phyloP scores from a whole-genome alignment of 1,140 invertebrate species.

The Dendrolimus kikuchii region DNA sequence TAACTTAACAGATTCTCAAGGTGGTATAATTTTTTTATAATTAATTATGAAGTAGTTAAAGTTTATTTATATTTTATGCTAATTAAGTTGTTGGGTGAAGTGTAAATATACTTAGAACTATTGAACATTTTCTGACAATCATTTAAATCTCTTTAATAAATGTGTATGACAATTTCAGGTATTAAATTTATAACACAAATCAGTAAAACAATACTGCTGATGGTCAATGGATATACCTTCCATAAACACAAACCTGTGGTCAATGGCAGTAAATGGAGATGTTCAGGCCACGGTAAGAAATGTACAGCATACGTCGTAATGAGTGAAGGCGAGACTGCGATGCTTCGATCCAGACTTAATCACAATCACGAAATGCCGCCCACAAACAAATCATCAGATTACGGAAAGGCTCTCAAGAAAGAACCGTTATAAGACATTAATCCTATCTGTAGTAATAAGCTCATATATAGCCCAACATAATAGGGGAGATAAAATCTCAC shows the following conservation, averaged over 20 bases:
- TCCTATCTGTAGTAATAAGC: too few relatives aligned
- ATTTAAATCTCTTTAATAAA: too few relatives aligned
- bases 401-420: constrained; percentile 2
- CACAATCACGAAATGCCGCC: constrained; percentile 14
- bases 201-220: constrained; percentile 1
- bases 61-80: too few relatives aligned
- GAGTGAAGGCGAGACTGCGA: constrained; percentile 12
- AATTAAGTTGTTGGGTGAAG: too few relatives aligned
- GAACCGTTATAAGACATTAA: too few relatives aligned
- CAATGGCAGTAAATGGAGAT: constrained; percentile 3
- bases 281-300: constrained; percentile 2
- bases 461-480: too few relatives aligned
- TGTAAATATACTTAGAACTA: too few relatives aligned
- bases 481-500: too few relatives aligned
- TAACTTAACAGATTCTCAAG: too few relatives aligned
- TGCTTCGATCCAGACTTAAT: constrained; percentile 4
- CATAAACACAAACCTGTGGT: not conserved
- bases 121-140: too few relatives aligned
- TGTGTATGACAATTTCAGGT: not conserved
- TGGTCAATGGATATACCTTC: constrained; percentile 9
- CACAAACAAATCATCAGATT: not conserved
- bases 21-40: too few relatives aligned
- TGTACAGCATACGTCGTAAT: constrained; percentile 16
- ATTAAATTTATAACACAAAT: not conserved
- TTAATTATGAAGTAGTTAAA: too few relatives aligned